Evolutionary conservation across 2,113 vertebrate genomes (phyloP), one percentile per base, ranked within the genome.

Genomic region (Genyomyrus donnyi): DNA sequence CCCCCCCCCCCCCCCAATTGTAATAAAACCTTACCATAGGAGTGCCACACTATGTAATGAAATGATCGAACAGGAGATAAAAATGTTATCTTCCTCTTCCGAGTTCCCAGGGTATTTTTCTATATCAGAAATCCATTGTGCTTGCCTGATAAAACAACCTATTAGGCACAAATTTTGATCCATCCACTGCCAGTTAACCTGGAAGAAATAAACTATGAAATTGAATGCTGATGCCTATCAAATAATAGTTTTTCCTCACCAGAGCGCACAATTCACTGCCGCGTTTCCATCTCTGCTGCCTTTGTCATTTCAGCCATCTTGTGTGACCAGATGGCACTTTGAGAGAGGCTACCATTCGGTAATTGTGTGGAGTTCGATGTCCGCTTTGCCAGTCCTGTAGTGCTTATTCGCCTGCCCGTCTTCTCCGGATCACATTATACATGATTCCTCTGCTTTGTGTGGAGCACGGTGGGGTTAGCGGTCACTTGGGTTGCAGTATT

Each of bases 41-140:
- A 91, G 92, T 91, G 91, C 92, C 90, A 89, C 90, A 91, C 91
- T 88, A 90, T 90, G 89, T 91, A 91, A 88, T 93, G 93, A 91
- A 56, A 93, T 92, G 91, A 93, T 93, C 88, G 42, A 89, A 89
- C 90, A 86, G 88, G 89, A 88, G 88, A 90, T 46, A 87, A 58
- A 31, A 87, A 70, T 88, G 80, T 91, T 87, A 88, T 85, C 91
- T 88, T 90, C 91, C 89, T 85, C 92, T 94, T 93, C 90, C 92
- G 93, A 92, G 92, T 94, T 94, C 93, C 92, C 27, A 31, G 92
- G 90, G 93, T 95, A 94, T 94, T 92, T 94, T 96, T 96, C 95
- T 96, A 95, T 96, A 96, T 96, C 96, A 96, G 96, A 96, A 96
- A 96, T 95, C 94, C 88, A 58, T 92, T 89, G 91, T 89, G 91